Conservation (phyloP, 2,113 vertebrate genomes). For the Stomatorhinus ivindoensis region DNA sequence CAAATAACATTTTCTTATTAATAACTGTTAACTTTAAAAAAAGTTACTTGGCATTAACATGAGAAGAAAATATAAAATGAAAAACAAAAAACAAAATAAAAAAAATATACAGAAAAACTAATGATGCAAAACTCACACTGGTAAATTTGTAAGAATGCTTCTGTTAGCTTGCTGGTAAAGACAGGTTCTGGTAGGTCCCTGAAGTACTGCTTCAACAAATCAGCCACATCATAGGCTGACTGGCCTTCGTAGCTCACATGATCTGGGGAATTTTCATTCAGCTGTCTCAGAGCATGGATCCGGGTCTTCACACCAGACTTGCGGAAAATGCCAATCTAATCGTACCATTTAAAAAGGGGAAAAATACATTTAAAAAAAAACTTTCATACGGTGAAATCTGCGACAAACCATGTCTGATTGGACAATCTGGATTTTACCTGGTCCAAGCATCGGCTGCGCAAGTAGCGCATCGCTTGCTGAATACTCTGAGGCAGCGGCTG, state of each 20-base stretch:
- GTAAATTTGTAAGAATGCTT: constrained; percentile 78
- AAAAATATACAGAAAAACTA: not conserved
- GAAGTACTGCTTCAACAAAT: constrained; percentile 80
- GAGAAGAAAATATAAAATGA: not conserved
- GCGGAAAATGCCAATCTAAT: constrained; percentile 78
- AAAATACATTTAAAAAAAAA: not conserved
- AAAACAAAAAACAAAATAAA: not conserved
- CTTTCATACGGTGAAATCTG: not conserved
- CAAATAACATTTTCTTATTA: not conserved
- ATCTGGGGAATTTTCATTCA: constrained; percentile 71
- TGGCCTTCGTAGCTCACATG: constrained; percentile 70
- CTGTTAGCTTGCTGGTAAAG: constrained; percentile 76
- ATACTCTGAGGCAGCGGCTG: constrained; percentile 79
- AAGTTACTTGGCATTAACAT: not conserved
- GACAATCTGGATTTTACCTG: constrained; percentile 55
- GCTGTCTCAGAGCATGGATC: constrained; percentile 69
- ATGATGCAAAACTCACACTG: constrained; percentile 59
- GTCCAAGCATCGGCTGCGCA: constrained; percentile 73
- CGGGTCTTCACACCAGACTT: constrained; percentile 80
- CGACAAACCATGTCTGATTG: not conserved
- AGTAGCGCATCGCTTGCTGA: constrained; percentile 79
- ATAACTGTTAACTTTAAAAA: not conserved
- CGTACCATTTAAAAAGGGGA: not conserved
- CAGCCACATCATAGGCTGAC: constrained; percentile 75
- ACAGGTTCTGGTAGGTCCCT: constrained; percentile 75